A percentile compares a stretch with the other conserved stretches of the same genome.
Evolutionary conservation across 2,797 vertebrate genomes (phyloP).

Genomic region (Enoplosus armatus): DNA sequence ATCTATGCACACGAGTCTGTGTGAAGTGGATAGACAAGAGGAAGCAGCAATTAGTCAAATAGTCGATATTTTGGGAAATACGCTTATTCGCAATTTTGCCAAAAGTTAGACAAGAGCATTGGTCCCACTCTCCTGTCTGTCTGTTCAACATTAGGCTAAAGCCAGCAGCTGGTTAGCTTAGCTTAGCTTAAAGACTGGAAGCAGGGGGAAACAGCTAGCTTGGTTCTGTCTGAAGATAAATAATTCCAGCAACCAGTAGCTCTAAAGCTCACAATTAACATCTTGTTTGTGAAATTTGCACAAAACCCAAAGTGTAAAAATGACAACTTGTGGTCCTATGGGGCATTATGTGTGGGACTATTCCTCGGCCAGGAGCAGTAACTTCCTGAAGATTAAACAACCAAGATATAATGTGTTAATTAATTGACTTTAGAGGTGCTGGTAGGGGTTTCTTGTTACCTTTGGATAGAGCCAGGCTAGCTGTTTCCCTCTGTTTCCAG

Average conservation of each 20-base stretch:
- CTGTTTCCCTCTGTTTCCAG: neutral
- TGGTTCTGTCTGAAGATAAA: neutral
- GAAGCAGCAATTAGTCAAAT: conserved; percentile 15
- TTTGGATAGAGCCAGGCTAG: neutral
- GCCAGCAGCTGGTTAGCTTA: conserved; percentile 16
- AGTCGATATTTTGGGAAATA: conserved; percentile 23
- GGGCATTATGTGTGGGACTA: neutral
- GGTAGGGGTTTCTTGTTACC: neutral
- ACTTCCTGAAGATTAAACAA: neutral
- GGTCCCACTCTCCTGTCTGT: neutral
- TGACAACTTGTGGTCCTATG: neutral
- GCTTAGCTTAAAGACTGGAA: conserved; percentile 1
- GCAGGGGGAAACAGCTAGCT: neutral
- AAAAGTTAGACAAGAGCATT: neutral
- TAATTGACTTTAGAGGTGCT: neutral
- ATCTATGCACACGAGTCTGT: conserved; percentile 15
- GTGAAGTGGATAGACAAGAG: conserved; percentile 14
- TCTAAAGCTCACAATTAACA: neutral
- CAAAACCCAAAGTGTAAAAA: neutral
- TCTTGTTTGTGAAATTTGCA: neutral
- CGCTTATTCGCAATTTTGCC: neutral
- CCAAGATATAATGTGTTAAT: neutral
- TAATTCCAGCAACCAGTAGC: too few relatives aligned
- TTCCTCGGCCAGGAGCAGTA: neutral
- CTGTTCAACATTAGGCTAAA: neutral